Conservation (phyloP, 2,113 vertebrate genomes). For the Riparia riparia region DNA sequence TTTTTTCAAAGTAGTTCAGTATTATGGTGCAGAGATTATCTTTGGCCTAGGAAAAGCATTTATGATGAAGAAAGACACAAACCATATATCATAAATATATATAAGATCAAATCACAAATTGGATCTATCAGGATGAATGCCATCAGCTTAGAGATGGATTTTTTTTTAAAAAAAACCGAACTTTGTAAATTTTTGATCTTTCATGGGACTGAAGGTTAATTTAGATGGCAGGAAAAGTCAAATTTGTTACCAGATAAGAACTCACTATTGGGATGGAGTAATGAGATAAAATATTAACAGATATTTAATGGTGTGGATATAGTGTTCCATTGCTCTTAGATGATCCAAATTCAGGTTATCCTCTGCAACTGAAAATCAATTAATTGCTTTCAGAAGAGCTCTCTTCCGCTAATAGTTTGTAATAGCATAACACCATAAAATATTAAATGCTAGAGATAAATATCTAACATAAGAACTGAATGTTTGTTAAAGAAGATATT, state of each 20-base stretch:
- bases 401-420: not conserved
- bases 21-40: not conserved
- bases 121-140: not conserved
- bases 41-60: not conserved
- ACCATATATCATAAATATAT: not conserved
- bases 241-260: not conserved
- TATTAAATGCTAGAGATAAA: not conserved
- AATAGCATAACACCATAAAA: not conserved
- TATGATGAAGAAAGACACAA: not conserved
- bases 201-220: not conserved
- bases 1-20: not conserved
- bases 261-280: not conserved
- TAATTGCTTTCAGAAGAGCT: not conserved
- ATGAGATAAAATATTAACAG: conserved; percentile 23
- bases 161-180: not conserved
- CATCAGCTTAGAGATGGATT: not conserved
- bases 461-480: not conserved
- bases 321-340: not conserved
- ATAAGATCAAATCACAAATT: not conserved
- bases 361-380: conserved; percentile 9
- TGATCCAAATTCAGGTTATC: not conserved
- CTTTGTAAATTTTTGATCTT: not conserved
- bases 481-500: not conserved
- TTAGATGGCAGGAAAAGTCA: not conserved
- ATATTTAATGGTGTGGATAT: not conserved